Evolutionary conservation across 2,888 invertebrate genomes (phyloP), one percentile per base, ranked within the genome.

Genomic region (Tetanocera ferruginea): DNA sequence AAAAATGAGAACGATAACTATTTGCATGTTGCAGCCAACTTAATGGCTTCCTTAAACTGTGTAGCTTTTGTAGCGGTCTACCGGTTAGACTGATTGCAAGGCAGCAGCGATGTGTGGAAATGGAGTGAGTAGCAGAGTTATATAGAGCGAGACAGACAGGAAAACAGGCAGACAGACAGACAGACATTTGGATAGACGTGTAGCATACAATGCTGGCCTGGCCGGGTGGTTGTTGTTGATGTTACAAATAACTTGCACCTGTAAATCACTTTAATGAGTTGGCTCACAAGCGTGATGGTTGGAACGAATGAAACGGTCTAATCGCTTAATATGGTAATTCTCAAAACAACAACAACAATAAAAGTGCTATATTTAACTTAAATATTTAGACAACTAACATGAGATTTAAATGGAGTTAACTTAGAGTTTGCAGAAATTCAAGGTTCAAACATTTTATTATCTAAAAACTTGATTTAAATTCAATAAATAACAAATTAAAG

Each of bases 241-340:
- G 60, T 43, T 31, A 19, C 37, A 69, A 69, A 69, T 73, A 73
- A 73, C 73, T 43, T 34, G 25, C 60, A 62, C 62, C 62, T 73
- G 49, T 73, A 73, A 73, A 73, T 73, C 73, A 73, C 73, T 62
- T 73, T 73, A 73, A 73, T 73, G 73, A 73, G 71, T 71, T 52
- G 34, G 5, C 28, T 34, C 34, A 34, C 43, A 11, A 43, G 43
- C 43, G 14, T 14, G 43, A 11, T 43, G 43, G 11, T 43, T 6
- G 43, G 43, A 43, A 43, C 43, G 43, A 14, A 43, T 43, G 14
- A 43, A 43, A 5, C 43, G 43, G 11, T 43, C 43, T 11, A 43
- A 14, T 4, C 43, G 11, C 43, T 43, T 43, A 43, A 43, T 43
- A 43, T 43, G 43, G 43, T 43, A 43, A 43, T 43, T 8, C 8